Conservation (phyloP, 2,888 invertebrate species). For the Nephrocerus scutellatus region DNA sequence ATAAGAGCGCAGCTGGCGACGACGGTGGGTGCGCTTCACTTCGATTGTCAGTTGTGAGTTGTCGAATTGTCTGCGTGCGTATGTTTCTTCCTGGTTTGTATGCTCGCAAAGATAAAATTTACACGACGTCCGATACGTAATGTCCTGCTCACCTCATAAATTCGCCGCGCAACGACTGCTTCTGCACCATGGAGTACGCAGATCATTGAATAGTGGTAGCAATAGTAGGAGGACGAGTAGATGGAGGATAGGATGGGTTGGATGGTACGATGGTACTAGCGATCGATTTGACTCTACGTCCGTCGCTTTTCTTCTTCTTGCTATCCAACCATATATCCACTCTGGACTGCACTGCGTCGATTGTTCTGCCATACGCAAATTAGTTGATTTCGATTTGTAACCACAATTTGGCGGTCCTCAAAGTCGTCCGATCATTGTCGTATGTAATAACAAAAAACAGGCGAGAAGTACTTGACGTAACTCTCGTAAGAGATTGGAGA, state of each 20-base stretch:
- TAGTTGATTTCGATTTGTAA: constrained; percentile 22
- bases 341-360: constrained; percentile 20
- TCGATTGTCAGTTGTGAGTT: not conserved
- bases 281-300: no score
- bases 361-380: constrained; percentile 25
- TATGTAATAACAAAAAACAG: no score
- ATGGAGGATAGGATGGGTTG: no score
- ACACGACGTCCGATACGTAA: constrained; percentile 25
- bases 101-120: constrained; percentile 24
- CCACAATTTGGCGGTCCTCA: constrained; percentile 7
- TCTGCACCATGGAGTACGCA: not conserved
- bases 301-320: no score
- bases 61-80: constrained; percentile 3
- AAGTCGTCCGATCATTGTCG: no score
- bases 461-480: no score
- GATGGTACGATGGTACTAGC: no score
- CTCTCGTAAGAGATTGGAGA: no score
- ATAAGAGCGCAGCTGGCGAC: constrained; percentile 3
- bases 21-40: not conserved
- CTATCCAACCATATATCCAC: constrained; percentile 23
- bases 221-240: no score
- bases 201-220: no score
- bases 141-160: constrained; percentile 25
- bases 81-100: no score
- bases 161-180: constrained; percentile 10